phyloP scores from a whole-genome alignment of 2,113 vertebrate genomes.

The Marmota flaviventris region DNA sequence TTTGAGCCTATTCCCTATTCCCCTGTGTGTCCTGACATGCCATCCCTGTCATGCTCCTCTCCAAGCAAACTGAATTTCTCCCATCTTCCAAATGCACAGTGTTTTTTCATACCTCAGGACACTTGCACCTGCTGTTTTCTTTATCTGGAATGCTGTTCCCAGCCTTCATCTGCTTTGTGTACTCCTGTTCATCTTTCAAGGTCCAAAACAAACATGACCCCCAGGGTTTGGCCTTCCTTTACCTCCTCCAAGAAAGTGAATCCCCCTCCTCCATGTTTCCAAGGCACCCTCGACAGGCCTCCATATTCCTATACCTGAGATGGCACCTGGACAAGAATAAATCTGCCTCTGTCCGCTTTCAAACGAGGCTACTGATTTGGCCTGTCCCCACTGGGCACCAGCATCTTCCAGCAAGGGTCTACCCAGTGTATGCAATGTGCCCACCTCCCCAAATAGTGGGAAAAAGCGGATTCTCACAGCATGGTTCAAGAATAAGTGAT shows the following conservation, averaged over 20 bases:
- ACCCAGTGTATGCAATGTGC: too few relatives aligned
- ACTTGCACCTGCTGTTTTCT: neutral
- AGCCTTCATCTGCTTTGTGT: neutral
- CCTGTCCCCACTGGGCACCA: neutral
- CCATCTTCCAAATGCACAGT: neutral
- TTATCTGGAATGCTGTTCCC: neutral
- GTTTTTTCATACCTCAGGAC: neutral
- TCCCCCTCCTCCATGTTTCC: neutral
- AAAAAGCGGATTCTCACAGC: neutral
- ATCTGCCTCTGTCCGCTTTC: neutral
- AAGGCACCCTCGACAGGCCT: neutral
- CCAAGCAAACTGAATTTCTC: neutral
- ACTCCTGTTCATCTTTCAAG: neutral
- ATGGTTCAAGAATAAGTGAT: neutral
- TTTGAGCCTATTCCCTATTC: neutral
- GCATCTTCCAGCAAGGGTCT: neutral
- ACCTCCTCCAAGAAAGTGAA: neutral
- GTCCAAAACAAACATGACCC: neutral
- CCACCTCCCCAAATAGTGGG: neutral
- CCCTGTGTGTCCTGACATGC: neutral
- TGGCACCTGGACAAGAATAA: neutral
- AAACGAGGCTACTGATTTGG: neutral
- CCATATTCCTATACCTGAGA: neutral
- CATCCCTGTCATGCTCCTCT: neutral
- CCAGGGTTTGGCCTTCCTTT: neutral